Percentiles rank a stretch among this genome's conserved stretches.
phyloP scores from a whole-genome alignment of 2,797 vertebrate species.

The Crotalus adamanteus region DNA sequence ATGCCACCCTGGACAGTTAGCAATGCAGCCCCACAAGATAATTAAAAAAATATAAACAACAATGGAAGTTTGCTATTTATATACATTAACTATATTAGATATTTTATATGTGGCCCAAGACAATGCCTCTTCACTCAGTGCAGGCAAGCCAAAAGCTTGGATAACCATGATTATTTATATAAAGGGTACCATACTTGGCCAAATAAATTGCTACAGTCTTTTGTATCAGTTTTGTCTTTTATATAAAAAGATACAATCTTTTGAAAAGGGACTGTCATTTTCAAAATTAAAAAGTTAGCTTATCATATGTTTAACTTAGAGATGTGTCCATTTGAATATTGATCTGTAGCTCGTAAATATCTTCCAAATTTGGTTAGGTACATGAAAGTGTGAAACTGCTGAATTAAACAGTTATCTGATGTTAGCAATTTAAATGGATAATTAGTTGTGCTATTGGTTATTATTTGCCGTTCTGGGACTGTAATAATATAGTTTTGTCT shows the following conservation, averaged over 20 bases:
- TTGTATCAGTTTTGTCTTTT: not conserved
- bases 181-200: constrained; percentile 5
- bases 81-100: not conserved
- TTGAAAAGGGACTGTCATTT: not conserved
- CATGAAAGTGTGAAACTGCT: not conserved
- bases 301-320: constrained; percentile 1
- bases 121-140: not conserved
- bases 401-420: not conserved
- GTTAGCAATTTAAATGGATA: not conserved
- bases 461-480: not conserved
- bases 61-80: not conserved
- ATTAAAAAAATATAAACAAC: not conserved
- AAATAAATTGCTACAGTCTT: not conserved
- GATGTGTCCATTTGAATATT: not conserved
- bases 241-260: constrained; percentile 10
- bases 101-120: not conserved
- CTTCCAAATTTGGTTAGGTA: not conserved
- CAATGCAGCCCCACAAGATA: not conserved
- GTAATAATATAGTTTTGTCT: not conserved
- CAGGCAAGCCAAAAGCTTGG: not conserved
- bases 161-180: not conserved
- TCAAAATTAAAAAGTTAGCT: constrained; percentile 16
- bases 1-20: not conserved
- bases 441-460: not conserved
- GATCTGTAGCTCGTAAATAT: not conserved